Evolutionary conservation across 2,888 invertebrate genomes (phyloP), one percentile per base, ranked within the genome.

Genomic region (Pomacea canaliculata): DNA sequence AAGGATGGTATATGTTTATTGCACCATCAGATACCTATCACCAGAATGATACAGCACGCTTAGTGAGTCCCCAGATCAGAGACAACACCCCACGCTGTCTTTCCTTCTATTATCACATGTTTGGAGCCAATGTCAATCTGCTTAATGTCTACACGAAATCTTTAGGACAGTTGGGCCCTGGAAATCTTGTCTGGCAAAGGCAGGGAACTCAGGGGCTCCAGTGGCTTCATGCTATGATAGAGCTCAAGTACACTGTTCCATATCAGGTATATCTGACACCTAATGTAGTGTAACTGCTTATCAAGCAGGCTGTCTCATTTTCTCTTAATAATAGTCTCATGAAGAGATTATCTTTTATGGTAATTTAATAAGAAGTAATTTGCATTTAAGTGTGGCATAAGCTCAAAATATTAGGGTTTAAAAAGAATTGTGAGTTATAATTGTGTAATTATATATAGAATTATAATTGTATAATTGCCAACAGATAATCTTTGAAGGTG

Each of bases 1-100:
- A 81, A 80, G 86, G 87, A 51, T 85, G 81, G 79, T 94, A 93
- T 83, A 91, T 93, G 1, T 93, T 89, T 86, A 93, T 93, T 67
- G 93, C 93, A 85, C 92, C 93, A 0, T 91, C 92, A 7, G 92
- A 92, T 82, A 93, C 93, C 1, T 89, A 93, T 66, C 84, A 92
- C 79, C 92, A 93, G 1, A 93, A 93, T 5, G 93, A 93, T 85
- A 90, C 91, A 62, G 93, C 93, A 0, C 88, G 92, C 78, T 90
- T 94, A 18, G 76, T 83, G 23, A 85, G 85, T 73, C 84, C 84
- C 4, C 23, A 73, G 27, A 86, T 88, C 56, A 71, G 59, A 19
- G 84, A 83, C 72, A 51, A 73, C 12, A 67, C 80, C 9, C 62
- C 59, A 10, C 76, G 76, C 60, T 89, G 89, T 73, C 80, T 89